Base-by-base conservation (phyloP, 2,797 vertebrate species). In the Pelochelys cantorii region DNA sequence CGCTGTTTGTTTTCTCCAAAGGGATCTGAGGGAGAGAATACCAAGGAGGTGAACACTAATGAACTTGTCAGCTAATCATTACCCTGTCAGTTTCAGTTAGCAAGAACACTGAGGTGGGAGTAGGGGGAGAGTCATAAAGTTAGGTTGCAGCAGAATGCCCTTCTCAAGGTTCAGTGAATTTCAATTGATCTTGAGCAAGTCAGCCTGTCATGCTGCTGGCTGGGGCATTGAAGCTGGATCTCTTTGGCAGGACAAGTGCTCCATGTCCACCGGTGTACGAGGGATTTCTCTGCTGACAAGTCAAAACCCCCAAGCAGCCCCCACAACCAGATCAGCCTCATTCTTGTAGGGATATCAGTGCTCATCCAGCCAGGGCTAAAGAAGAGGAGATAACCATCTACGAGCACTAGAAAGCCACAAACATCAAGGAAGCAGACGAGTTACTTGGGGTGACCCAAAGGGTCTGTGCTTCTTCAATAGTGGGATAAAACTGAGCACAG, bases 21-120 rank as follows among this genome's bases (percentile, higher is more conserved):
- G 1, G 77, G 79, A 15, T 17, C 48, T 42, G 2, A 3, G 57
- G 82, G 87, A 96, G 81, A 82, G 89, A 92, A 93, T 27, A 65
- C 89, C 86, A 90, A 78, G 0, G 11, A 62, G 74, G 92, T 95
- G 92, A 96, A 85, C 54, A 8, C 96, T 97, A 97, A 96, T 0
- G 0, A 97, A 93, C 79, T 91, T 96, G 94, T 93, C 14, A 34
- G 86, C 90, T 96, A 96, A 94, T 98, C 6, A 68, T 95, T 96
- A 83, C 88, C 84, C 94, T 1, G 83, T 97, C 87, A 5, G 80
- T 97, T 98, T 65, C 18, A 83, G 92, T 98, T 98, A 98, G 90
- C 53, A 74, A 80, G 87, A 96, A 97, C 96, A 96, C 62, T 2
- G 0, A 1, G 14, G 89, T 0, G 22, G 96, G 91, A 83, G 85